A percentile compares a stretch with the other conserved stretches of the same genome.
Evolutionary conservation across 1,140 invertebrate species (phyloP).

Genomic region (Bombus confusus): DNA sequence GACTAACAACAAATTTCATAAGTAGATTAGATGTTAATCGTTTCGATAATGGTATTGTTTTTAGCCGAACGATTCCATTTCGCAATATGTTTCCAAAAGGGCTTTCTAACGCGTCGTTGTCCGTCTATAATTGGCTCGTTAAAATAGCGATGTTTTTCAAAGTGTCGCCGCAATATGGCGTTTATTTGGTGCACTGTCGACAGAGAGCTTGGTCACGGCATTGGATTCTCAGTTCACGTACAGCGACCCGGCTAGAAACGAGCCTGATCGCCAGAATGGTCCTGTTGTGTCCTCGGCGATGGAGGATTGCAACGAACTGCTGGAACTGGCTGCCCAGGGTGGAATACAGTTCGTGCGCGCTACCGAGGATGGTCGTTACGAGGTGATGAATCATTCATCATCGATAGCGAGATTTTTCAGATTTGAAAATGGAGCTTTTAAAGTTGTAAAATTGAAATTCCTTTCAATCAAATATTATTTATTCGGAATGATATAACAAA

Average conservation of each 20-base stretch:
- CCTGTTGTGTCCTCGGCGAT: conserved; percentile 50
- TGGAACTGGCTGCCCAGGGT: conserved; percentile 80
- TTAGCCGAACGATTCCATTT: background rate
- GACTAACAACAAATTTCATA: background rate
- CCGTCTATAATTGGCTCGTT: conserved; percentile 44
- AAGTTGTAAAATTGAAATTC: background rate
- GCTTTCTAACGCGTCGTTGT: background rate
- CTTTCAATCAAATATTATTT: background rate
- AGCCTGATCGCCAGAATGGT: conserved; percentile 50
- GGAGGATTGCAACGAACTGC: conserved; percentile 78
- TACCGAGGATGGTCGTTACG: conserved; percentile 81
- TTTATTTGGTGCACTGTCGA: conserved; percentile 37
- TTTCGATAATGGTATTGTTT: background rate
- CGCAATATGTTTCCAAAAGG: background rate
- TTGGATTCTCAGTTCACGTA: conserved; percentile 64
- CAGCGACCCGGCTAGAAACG: conserved; percentile 31
- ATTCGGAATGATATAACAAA: background rate
- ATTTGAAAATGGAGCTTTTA: background rate
- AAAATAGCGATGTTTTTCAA: conserved; percentile 35
- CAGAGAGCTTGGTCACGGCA: conserved; percentile 58
- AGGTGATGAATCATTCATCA: conserved; percentile 75
- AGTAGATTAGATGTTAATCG: background rate
- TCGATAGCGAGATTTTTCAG: background rate
- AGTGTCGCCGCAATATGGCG: conserved; percentile 23
- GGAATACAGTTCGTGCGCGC: conserved; percentile 82